Conservation (phyloP, 2,113 vertebrate species). For the Cyanoliseus patagonus region DNA sequence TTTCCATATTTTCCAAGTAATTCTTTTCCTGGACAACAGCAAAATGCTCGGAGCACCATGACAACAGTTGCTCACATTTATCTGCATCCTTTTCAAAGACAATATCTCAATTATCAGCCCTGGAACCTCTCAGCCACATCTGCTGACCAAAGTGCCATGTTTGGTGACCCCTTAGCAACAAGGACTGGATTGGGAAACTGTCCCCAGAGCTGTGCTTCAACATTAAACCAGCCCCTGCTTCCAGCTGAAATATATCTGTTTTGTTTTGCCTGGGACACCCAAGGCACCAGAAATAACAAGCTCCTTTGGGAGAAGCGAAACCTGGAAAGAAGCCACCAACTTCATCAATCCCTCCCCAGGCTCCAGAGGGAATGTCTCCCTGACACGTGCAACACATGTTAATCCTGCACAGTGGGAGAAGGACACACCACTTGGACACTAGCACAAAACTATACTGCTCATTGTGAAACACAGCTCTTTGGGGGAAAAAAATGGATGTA, state of each 20-base stretch:
- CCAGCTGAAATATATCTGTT: neutral
- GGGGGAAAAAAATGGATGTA: neutral
- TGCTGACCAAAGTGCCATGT: neutral
- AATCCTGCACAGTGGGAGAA: neutral
- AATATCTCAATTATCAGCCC: neutral
- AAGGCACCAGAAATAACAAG: conserved; percentile 20
- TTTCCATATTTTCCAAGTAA: neutral
- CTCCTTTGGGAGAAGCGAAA: neutral
- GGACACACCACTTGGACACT: neutral
- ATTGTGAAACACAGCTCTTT: neutral
- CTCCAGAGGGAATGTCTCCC: neutral
- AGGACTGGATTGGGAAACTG: neutral
- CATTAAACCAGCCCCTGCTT: neutral
- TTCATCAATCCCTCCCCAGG: neutral
- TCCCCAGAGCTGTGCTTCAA: neutral
- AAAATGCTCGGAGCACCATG: neutral
- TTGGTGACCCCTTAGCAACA: neutral
- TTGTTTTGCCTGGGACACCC: neutral
- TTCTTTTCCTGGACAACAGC: neutral
- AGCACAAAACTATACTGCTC: neutral
- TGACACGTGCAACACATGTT: neutral
- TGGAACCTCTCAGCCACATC: neutral
- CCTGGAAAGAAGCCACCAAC: neutral
- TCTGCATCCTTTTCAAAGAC: conserved; percentile 9
- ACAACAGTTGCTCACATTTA: conserved; percentile 5